Base-by-base conservation (phyloP, 2,113 vertebrate genomes). In the Boleophthalmus pectinirostris region DNA sequence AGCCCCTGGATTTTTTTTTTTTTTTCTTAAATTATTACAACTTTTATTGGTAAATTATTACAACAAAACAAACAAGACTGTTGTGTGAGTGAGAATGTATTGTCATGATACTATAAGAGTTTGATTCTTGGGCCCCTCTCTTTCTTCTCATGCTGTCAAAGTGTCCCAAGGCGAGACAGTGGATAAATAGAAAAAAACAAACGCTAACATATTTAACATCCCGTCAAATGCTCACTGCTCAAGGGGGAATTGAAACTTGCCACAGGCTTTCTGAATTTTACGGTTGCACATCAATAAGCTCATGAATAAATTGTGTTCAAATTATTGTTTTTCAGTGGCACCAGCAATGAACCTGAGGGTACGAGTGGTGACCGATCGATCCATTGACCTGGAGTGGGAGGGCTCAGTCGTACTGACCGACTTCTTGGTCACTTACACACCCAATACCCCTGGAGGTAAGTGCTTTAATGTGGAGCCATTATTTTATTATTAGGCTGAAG, bases 381-480 rank as follows among this genome's bases (percentile, higher is more conserved):
- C 94, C 77, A 84, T 99, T 18, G 95, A 97, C 79, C 91, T 99
- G 89, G 93, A 93, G 9, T 99, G 98, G 98, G 95, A 97, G 79
- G 94, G 95, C 60, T 89, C 95, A 0, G 84, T 93, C 65, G 92
- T 95, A 78, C 92, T 96, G 86, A 94, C 95, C 0, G 97, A 99
- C 85, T 98, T 95, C 67, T 88, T 98, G 3, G 69, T 99, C 81
- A 97, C 96, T 2, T 98, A 98, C 86, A 93, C 94, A 72, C 94
- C 96, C 0, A 93, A 70, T 15, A 93, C 87, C 70, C 93, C 91
- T 0, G 95, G 93, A 73, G 94, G 96, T 92, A 58, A 15, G 80
- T 49, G 20, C 43, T 53, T 12, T 38, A 38, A 25, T 60, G 0
- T 49, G 3, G 49, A 63, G 8, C 21, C n/a, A 56, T 61, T 5